Evolutionary conservation across 2,797 vertebrate genomes (phyloP), one percentile per base, ranked within the genome.

Genomic region (Enteromius fasciolatus): DNA sequence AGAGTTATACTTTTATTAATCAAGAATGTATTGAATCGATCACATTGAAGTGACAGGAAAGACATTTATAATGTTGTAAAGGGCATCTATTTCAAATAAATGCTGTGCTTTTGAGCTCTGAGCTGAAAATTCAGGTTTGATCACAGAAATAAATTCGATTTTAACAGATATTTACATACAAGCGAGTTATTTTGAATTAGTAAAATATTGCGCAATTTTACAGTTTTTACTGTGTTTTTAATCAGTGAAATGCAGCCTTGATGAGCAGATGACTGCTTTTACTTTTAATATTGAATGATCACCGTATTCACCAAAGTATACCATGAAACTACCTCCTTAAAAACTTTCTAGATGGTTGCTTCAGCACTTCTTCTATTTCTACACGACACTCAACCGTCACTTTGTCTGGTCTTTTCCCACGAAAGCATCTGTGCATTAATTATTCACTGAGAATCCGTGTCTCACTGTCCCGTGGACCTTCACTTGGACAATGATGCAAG

Each of bases 401-500:
- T 36, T 33, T 52, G 10, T 20, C 46, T 28, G 28, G 46, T 6
- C 15, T 72, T 72, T 48, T 50, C 17, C 25, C 1, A 1, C 5
- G 25, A 52, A 73, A 72, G 28, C 25, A 17, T 33, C 46, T 50
- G 17, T 50, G 69, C 17, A 52, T 50, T 50, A 73, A 33, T 52
- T 33, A 73, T 73, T 73, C 7, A 33, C 18, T 7, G 48, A 52
- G 10, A 73, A 8, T 36, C 11, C 1, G 2, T 73, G 10, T 52
- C 28, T 33, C 46, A 1, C 70, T 73, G 48, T 73, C 70, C 48
- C 31, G 2, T 36, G 28, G 31, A 36, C 28, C 48, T 74, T 74
- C 48, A 57, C 23, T 75, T 57, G 33, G 31, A 39, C 50, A 39
- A 57, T 57, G 72, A 75, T 75, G 72, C 72, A 57, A 75, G 72